Conservation (phyloP, 2,888 invertebrate genomes). For the Cheiracanthium punctorium region DNA sequence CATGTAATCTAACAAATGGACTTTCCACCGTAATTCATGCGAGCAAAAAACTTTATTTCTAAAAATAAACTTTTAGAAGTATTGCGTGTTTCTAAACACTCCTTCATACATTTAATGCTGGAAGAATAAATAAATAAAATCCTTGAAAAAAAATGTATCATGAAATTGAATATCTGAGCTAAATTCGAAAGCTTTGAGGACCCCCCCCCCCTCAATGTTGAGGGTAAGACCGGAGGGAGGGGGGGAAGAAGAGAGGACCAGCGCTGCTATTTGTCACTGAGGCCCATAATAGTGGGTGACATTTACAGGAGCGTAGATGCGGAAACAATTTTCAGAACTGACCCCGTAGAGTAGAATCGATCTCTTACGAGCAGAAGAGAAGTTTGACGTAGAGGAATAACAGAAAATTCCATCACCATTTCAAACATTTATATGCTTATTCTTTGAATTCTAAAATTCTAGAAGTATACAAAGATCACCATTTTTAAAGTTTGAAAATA, state of each 20-base stretch:
- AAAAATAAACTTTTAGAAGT: no score
- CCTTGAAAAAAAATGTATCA: slow-evolving; percentile 17
- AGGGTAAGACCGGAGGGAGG: not conserved
- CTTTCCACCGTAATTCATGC: no score
- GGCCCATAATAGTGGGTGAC: slow-evolving; percentile 11
- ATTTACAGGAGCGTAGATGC: slow-evolving; percentile 34
- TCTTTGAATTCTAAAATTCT: no score
- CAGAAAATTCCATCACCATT: no score
- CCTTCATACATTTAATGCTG: not conserved
- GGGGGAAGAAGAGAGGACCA: slow-evolving; percentile 22
- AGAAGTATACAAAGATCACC: no score
- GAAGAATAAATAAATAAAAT: not conserved
- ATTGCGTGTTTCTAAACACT: no score
- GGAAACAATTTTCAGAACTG: slow-evolving; percentile 36
- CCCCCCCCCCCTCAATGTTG: not conserved
- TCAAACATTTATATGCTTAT: no score
- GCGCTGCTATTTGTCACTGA: slow-evolving; percentile 29
- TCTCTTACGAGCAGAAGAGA: not conserved
- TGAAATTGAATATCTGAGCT: slow-evolving; percentile 24
- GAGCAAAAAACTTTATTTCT: no score
- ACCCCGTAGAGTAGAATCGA: slow-evolving; percentile 16
- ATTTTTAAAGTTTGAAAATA: no score
- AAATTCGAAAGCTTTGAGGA: slow-evolving; percentile 16
- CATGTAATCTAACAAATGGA: no score
- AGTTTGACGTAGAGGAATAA: not conserved